Conservation (phyloP, 2,888 invertebrate species). For the Lithosia quadra region DNA sequence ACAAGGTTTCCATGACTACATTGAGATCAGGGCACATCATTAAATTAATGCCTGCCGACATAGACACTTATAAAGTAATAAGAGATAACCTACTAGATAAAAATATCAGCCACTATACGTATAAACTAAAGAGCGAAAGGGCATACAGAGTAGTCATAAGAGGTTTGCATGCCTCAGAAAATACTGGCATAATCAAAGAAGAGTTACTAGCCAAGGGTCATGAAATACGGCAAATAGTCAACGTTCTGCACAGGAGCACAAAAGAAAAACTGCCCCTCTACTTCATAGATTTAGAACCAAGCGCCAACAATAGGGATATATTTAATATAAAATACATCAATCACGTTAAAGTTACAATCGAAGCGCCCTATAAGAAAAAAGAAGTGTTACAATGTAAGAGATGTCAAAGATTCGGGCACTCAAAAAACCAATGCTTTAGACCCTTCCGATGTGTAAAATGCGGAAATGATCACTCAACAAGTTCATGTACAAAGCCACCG, state of each 20-base stretch:
- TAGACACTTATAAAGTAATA: slow-evolving; percentile 20
- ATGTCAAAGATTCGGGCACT: too few species aligned
- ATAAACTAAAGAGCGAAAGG: slow-evolving; percentile 21
- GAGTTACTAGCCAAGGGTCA: not conserved
- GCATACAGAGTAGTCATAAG: slow-evolving; percentile 17
- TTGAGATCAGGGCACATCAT: slow-evolving; percentile 24
- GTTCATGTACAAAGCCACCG: not conserved
- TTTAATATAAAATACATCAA: not conserved
- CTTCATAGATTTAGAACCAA: slow-evolving; percentile 11
- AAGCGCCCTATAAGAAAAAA: slow-evolving; percentile 6
- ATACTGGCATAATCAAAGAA: not conserved
- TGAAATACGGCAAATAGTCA: not conserved
- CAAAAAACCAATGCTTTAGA: slow-evolving; percentile 11
- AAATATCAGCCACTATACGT: slow-evolving; percentile 24
- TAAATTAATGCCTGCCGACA: slow-evolving; percentile 22
- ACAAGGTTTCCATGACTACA: slow-evolving; percentile 1
- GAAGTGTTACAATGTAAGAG: not conserved
- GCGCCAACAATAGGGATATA: not conserved
- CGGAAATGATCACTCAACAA: not conserved
- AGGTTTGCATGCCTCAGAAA: slow-evolving; percentile 9
- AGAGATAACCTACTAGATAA: slow-evolving; percentile 13
- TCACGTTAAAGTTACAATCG: not conserved
- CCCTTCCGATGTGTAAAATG: slow-evolving; percentile 9
- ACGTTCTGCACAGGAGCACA: not conserved
- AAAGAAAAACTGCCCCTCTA: slow-evolving; percentile 8